These are phyloP conservation scores for Tanypteryx hageni DNA, from an alignment of 2,888 invertebrate species.

Conservation along the genomic window DNA sequence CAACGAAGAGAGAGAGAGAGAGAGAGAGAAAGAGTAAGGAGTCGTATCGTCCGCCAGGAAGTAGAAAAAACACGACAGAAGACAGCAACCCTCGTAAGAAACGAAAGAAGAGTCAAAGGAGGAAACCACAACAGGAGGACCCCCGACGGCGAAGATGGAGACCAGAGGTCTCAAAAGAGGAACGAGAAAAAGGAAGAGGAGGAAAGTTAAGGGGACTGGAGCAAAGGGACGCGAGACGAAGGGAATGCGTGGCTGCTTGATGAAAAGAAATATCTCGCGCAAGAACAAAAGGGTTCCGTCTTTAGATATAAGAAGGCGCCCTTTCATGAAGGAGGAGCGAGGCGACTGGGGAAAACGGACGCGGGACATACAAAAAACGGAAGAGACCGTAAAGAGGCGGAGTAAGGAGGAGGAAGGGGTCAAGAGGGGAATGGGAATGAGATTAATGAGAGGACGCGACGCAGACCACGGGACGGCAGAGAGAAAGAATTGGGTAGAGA, in stretches of 20 bases:
- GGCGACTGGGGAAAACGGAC: neutral
- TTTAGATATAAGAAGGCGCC: neutral
- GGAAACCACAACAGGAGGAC: neutral
- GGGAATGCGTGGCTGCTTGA: neutral
- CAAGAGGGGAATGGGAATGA: neutral
- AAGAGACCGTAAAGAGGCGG: neutral
- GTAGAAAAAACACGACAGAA: too few relatives aligned
- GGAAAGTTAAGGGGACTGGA: neutral
- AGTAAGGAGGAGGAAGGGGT: neutral
- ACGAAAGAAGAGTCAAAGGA: neutral
- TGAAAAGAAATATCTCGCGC: conserved; percentile 25
- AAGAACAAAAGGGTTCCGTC: neutral
- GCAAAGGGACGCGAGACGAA: neutral
- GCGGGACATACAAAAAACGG: neutral
- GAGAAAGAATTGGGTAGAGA: neutral
- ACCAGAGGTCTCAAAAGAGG: neutral
- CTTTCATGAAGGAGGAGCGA: neutral
- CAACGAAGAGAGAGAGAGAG: too few relatives aligned
- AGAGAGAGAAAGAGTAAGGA: too few relatives aligned
- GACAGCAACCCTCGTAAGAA: neutral
- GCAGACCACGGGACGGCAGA: neutral
- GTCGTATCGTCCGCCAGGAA: too few relatives aligned
- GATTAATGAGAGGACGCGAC: conserved; percentile 15
- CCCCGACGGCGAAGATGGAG: neutral
- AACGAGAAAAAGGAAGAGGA: neutral